Percentiles rank a stretch among this genome's conserved stretches.
Evolutionary conservation across 1,140 invertebrate species (phyloP).

Genomic region (Hypothenemus hampei): DNA sequence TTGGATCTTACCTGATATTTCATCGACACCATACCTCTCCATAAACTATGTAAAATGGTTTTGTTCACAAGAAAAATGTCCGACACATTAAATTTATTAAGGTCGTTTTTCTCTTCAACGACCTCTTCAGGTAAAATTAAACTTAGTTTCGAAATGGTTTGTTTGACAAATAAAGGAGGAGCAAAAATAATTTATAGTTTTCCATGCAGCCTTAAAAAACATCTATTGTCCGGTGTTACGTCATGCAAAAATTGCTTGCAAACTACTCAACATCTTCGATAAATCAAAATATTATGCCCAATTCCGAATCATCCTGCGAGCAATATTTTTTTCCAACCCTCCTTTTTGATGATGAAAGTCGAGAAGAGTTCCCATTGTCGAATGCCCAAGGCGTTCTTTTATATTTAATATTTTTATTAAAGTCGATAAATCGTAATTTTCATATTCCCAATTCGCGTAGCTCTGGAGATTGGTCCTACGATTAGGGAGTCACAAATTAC

Average conservation of each 20-base stretch:
- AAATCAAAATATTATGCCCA: too few species aligned
- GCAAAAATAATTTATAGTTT: constrained; percentile 18
- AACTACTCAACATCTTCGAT: too few species aligned
- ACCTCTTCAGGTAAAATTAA: constrained; percentile 25
- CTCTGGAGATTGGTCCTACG: constrained; percentile 29
- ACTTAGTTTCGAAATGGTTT: constrained; percentile 16
- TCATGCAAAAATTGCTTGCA: neutral
- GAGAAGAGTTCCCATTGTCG: constrained; percentile 14
- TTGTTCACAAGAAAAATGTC: constrained; percentile 14
- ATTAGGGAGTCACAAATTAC: constrained; percentile 37
- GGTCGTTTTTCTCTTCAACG: constrained; percentile 2
- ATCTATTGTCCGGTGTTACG: neutral
- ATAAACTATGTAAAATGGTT: too few species aligned
- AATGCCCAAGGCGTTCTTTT: constrained; percentile 10
- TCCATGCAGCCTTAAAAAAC: neutral
- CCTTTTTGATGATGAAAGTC: too few species aligned
- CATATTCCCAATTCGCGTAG: constrained; percentile 35
- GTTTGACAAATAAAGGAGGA: constrained; percentile 25
- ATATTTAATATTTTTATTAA: constrained; percentile 30
- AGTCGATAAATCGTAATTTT: constrained; percentile 35
- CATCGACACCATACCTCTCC: too few species aligned
- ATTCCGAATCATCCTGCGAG: neutral
- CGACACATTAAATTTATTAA: constrained; percentile 18
- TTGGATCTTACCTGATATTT: too few species aligned
- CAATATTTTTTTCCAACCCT: neutral